These are phyloP conservation scores for Ormyrus rosae DNA, from an alignment of 2,888 invertebrate genomes.

Conservation along the genomic window DNA sequence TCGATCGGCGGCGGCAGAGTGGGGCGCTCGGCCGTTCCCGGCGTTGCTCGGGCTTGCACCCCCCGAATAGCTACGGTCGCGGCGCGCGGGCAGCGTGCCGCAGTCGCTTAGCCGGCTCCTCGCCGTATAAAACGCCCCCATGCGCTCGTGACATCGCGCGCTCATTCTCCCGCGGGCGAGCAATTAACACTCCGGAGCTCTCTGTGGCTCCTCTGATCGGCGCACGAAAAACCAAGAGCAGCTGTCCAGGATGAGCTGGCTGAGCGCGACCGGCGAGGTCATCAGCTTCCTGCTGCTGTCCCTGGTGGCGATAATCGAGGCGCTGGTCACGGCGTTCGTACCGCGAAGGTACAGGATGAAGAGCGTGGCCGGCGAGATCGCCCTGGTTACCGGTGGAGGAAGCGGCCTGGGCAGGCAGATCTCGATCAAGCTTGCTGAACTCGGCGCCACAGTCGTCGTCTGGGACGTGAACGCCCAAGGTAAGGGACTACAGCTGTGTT, in stretches of 20 bases:
- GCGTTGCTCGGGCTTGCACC: too few species aligned
- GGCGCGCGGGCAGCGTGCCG: neutral
- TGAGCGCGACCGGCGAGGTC: slow-evolving; percentile 79
- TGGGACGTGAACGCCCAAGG: slow-evolving; percentile 94
- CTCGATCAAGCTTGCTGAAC: slow-evolving; percentile 84
- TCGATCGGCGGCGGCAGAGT: neutral
- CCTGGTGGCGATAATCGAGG: slow-evolving; percentile 77
- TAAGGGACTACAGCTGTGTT: slow-evolving; percentile 72
- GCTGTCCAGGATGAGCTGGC: slow-evolving; percentile 70
- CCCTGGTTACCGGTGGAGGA: slow-evolving; percentile 93
- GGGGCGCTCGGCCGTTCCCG: neutral
- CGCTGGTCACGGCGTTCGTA: slow-evolving; percentile 76
- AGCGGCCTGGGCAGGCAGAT: slow-evolving; percentile 89
- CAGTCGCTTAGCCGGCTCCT: slow-evolving; percentile 12
- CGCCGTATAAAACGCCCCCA: neutral
- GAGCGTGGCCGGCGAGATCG: slow-evolving; percentile 85
- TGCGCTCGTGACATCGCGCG: slow-evolving; percentile 1
- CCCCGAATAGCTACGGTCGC: too few species aligned
- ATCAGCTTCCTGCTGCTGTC: slow-evolving; percentile 78
- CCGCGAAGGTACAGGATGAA: slow-evolving; percentile 82
- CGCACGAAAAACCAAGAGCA: neutral
- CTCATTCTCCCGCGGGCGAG: neutral
- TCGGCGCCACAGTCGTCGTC: slow-evolving; percentile 87
- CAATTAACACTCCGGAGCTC: neutral
- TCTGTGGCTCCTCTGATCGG: too few species aligned